phyloP scores from a whole-genome alignment of 2,797 vertebrate species.

The Ptychadena robeensis region DNA sequence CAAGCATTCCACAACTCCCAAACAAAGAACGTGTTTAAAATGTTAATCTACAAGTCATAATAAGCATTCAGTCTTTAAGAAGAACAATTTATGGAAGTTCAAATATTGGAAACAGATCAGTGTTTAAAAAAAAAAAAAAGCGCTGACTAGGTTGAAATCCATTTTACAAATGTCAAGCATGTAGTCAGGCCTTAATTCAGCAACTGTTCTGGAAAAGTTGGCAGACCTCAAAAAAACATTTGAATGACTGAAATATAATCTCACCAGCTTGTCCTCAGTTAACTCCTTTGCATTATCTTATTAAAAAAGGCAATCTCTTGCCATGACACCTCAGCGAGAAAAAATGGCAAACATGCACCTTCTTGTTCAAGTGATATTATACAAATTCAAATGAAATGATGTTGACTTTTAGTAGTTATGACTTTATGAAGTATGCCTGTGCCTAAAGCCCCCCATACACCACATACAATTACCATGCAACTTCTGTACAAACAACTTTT shows the following conservation, averaged over 20 bases:
- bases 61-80: neutral
- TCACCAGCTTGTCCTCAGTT: conserved; percentile 31
- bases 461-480: too few species aligned
- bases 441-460: too few species aligned
- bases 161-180: conserved; percentile 4
- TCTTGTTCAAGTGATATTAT: conserved; percentile 12
- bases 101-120: neutral
- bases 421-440: neutral
- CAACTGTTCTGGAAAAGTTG: neutral
- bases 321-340: neutral
- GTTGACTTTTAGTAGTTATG: neutral
- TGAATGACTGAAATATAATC: conserved; percentile 14
- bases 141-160: neutral
- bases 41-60: neutral
- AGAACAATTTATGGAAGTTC: neutral
- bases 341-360: conserved; percentile 2
- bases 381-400: conserved; percentile 20
- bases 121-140: neutral
- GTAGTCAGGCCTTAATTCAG: neutral
- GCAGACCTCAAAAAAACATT: neutral
- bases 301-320: conserved; percentile 19
- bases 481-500: too few species aligned
- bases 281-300: neutral
- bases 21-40: neutral
- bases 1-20: neutral